Base-by-base conservation (phyloP, 1,140 invertebrate species). In the Calephelis nemesis region DNA sequence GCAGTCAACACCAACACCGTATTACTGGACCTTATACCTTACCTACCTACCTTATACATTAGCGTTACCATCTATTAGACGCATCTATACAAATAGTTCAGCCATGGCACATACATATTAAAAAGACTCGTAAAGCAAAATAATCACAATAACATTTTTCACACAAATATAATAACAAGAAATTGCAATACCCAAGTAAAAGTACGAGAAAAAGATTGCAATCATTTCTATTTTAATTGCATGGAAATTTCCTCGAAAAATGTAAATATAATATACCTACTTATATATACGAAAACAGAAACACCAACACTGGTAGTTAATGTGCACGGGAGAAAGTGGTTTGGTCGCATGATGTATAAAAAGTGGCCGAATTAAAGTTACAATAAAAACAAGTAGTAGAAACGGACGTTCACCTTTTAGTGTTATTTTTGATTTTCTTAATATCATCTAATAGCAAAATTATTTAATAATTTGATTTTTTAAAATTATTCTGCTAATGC, bases 251-350 rank as follows among this genome's bases (percentile, higher is more conserved):
- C 39, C 40, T 47, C 7, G n/a, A 11, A 63, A 7, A 45, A 40
- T 47, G 6, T 47, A 13, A 47, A 42, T 63, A 11, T 63, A 13
- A 13, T 47, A 63, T 30, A 19, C 1, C 15, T 19, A 30, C 30
- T 30, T 42, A 39, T 30, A 50, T 42, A 39, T 50, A 65, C 50
- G 49, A 54, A 52, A 54, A 40, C 50, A 58, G 40, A 63, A 63
- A 30, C 30, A 63, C 45, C 47, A 47, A 63, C 62, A 63, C 15
- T 63, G n/a, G 40, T 54, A 54, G 69, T 52, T 68, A 66, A 72
- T 63, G 62, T 30, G 67, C 58, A 64, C 63, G 66, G 71, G 81
- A 83, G 81, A 83, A 83, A 83, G 79, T 78, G 74, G 67, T 69
- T 54, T 66, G 65, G 69, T 67, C 65, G 68, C 70, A 71, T 65